Evolutionary conservation across 1,140 invertebrate species (phyloP).

Genomic region (Steinernema feltiae): DNA sequence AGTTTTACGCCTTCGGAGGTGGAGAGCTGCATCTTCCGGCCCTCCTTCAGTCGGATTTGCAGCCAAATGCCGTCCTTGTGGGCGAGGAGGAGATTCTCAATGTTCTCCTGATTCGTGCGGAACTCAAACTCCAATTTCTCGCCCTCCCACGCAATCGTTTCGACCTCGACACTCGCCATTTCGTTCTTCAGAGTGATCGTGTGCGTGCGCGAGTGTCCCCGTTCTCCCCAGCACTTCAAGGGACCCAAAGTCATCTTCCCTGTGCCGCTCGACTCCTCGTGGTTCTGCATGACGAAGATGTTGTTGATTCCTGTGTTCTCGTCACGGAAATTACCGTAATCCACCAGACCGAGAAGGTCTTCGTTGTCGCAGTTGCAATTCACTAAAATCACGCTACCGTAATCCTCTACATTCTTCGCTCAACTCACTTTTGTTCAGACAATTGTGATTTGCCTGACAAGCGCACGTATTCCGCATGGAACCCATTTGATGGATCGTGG

Average conservation of each 20-base stretch:
- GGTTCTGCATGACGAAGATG: neutral
- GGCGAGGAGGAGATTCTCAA: neutral
- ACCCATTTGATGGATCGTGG: conserved; percentile 17
- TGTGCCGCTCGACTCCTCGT: conserved; percentile 1
- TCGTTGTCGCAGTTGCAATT: neutral
- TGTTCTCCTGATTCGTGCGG: conserved; percentile 16
- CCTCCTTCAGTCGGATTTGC: neutral
- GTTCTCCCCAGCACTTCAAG: neutral
- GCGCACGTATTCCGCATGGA: neutral
- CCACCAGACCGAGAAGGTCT: neutral
- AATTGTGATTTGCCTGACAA: neutral
- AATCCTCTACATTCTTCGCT: neutral
- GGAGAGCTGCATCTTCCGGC: neutral
- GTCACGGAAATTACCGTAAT: neutral
- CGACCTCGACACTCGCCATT: neutral
- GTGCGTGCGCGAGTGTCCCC: neutral
- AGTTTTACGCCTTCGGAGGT: neutral
- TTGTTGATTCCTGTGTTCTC: neutral
- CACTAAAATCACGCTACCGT: neutral
- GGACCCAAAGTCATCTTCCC: neutral
- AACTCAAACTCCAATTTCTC: conserved; percentile 18
- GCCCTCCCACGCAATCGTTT: conserved; percentile 1
- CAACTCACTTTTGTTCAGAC: conserved; percentile 8
- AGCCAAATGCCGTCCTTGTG: neutral
- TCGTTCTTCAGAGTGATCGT: neutral